Percentiles rank a stretch among this genome's conserved stretches.
Conservation (phyloP, 2,797 vertebrate species). For the Crax fasciolata region DNA sequence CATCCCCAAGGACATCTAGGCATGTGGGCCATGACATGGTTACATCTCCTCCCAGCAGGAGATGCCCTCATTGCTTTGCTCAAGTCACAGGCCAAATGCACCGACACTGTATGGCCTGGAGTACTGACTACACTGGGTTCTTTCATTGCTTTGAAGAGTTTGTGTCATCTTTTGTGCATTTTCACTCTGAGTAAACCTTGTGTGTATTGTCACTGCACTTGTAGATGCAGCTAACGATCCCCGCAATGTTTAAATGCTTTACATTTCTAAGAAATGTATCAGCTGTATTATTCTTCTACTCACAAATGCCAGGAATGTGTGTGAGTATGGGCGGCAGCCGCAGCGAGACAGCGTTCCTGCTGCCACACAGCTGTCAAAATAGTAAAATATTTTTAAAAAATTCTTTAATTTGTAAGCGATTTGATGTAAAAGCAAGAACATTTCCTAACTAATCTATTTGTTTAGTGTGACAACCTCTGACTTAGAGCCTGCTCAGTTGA, state of each 20-base stretch:
- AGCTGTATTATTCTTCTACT: not conserved
- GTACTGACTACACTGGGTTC: rapidly evolving
- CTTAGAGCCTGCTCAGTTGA: not conserved
- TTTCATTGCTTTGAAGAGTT: not conserved
- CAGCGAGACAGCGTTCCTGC: not conserved
- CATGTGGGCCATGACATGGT: not conserved
- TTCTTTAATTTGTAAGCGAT: constrained; percentile 1
- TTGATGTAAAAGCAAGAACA: constrained; percentile 2
- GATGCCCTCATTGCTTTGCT: not conserved
- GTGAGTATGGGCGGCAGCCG: rapidly evolving
- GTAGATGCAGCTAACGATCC: not conserved
- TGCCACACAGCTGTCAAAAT: constrained; percentile 19
- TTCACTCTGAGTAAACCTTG: not conserved
- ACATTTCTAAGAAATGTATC: not conserved
- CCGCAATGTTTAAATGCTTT: not conserved
- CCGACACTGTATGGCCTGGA: not conserved
- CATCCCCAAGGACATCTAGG: not conserved
- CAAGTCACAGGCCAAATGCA: not conserved
- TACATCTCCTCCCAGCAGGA: not conserved
- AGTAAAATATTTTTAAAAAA: not conserved
- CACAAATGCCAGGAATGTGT: not conserved
- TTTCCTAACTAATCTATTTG: constrained; percentile 23
- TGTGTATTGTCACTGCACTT: not conserved
- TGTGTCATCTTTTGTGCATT: not conserved
- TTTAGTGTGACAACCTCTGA: constrained; percentile 35